Percentiles rank a stretch among this genome's conserved stretches.
Evolutionary conservation across 2,113 vertebrate species (phyloP).

Genomic region (Campylorhamphus procurvoides): DNA sequence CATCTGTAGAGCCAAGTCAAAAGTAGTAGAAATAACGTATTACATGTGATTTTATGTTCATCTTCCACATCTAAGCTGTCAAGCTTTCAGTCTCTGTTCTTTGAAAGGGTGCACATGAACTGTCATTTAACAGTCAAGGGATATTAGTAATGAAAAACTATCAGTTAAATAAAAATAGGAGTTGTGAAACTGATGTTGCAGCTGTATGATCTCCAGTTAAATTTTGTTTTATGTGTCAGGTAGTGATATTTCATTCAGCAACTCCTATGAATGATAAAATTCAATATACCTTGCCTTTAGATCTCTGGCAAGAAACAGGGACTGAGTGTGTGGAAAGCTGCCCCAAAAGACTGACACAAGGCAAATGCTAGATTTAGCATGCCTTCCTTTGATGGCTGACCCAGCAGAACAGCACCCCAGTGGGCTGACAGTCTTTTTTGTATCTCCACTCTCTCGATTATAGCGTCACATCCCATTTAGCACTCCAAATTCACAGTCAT

Average conservation of each 20-base stretch:
- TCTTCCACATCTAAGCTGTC: background rate
- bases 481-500: background rate
- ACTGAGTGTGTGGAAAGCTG: fast-evolving
- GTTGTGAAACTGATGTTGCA: background rate
- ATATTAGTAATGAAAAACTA: constrained; percentile 11
- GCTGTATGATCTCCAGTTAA: background rate
- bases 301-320: background rate
- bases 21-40: background rate
- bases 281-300: background rate
- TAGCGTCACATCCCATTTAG: background rate
- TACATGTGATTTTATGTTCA: background rate
- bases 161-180: constrained; percentile 28
- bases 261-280: background rate
- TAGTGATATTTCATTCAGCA: background rate
- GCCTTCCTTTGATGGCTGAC: background rate
- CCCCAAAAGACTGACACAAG: background rate
- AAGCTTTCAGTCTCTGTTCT: constrained; percentile 1
- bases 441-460: background rate
- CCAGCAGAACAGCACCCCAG: constrained; percentile 4
- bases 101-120: background rate
- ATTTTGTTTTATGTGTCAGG: background rate
- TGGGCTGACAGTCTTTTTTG: background rate
- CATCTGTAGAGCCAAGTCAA: background rate
- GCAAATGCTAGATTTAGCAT: background rate
- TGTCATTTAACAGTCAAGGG: constrained; percentile 30